A percentile compares a stretch with the other conserved stretches of the same genome.
Conservation (phyloP, 2,888 invertebrate genomes). For the Pammene fasciana region DNA sequence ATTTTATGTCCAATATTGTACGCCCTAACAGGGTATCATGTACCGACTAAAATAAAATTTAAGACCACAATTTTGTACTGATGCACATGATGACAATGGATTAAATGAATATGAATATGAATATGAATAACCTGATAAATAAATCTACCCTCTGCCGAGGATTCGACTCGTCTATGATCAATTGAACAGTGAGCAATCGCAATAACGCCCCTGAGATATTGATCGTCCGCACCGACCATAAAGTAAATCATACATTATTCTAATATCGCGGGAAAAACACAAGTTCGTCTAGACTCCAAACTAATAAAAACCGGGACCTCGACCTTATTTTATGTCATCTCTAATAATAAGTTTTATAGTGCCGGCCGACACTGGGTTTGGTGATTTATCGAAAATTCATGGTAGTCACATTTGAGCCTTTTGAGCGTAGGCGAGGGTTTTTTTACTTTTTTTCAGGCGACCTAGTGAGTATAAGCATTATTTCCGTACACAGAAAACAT, state of each 20-base stretch:
- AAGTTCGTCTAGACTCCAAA: slow-evolving; percentile 33
- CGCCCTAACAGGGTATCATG: too few species aligned
- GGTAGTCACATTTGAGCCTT: not conserved
- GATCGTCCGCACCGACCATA: slow-evolving; percentile 24
- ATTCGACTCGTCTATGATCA: not conserved
- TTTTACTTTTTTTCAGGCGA: too few species aligned
- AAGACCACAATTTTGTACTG: too few species aligned
- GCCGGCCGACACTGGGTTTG: slow-evolving; percentile 5
- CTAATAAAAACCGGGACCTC: slow-evolving; percentile 31
- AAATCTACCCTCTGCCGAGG: too few species aligned
- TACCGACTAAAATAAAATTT: too few species aligned
- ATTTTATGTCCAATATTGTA: too few species aligned
- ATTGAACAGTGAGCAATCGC: not conserved
- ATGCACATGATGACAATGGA: too few species aligned
- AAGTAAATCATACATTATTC: slow-evolving; percentile 34
- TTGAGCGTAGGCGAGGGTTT: not conserved
- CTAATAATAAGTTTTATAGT: slow-evolving; percentile 32
- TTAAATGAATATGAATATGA: too few species aligned
- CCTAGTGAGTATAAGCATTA: too few species aligned
- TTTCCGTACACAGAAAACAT: too few species aligned
- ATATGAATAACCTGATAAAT: too few species aligned
- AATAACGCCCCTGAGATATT: slow-evolving; percentile 23
- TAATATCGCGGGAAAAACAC: slow-evolving; percentile 27
- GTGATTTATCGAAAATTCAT: slow-evolving; percentile 25
- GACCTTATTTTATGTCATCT: slow-evolving; percentile 28